These are phyloP conservation scores for Euplagia quadripunctaria DNA, from an alignment of 2,888 invertebrate genomes.

Conservation along the genomic window DNA sequence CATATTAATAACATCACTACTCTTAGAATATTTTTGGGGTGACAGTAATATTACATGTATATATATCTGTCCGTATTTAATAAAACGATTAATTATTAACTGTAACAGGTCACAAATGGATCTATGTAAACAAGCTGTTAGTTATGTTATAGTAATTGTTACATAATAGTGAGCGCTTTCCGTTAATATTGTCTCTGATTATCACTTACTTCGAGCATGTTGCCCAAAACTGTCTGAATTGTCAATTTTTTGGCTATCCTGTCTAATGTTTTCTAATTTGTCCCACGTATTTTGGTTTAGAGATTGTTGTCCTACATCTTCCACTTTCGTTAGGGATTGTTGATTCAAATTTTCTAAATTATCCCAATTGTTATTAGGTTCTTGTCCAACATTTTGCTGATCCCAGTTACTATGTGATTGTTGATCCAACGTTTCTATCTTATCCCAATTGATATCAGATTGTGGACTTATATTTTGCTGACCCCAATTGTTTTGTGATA, in stretches of 20 bases:
- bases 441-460: slow-evolving; percentile 53
- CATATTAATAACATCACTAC: too few species aligned
- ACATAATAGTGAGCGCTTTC: slow-evolving; percentile 6
- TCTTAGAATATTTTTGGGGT: too few species aligned
- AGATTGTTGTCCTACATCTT: slow-evolving; percentile 14
- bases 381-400: slow-evolving; percentile 49
- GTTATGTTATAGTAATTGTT: slow-evolving; percentile 2
- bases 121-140: slow-evolving; percentile 2
- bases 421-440: slow-evolving; percentile 60
- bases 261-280: background rate
- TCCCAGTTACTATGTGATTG: slow-evolving; percentile 55
- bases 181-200: slow-evolving; percentile 25
- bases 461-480: slow-evolving; percentile 50
- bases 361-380: slow-evolving; percentile 54
- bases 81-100: background rate
- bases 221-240: background rate
- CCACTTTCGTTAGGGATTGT: slow-evolving; percentile 47
- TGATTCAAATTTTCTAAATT: slow-evolving; percentile 60
- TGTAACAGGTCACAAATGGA: background rate
- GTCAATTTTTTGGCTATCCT: slow-evolving; percentile 4
- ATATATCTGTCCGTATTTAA: too few species aligned
- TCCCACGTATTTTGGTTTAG: slow-evolving; percentile 5
- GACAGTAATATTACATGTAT: too few species aligned
- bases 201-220: slow-evolving; percentile 44
- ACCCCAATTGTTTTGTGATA: slow-evolving; percentile 50